phyloP scores from a whole-genome alignment of 2,113 vertebrate species.

The Neolamprologus cancellatus region DNA sequence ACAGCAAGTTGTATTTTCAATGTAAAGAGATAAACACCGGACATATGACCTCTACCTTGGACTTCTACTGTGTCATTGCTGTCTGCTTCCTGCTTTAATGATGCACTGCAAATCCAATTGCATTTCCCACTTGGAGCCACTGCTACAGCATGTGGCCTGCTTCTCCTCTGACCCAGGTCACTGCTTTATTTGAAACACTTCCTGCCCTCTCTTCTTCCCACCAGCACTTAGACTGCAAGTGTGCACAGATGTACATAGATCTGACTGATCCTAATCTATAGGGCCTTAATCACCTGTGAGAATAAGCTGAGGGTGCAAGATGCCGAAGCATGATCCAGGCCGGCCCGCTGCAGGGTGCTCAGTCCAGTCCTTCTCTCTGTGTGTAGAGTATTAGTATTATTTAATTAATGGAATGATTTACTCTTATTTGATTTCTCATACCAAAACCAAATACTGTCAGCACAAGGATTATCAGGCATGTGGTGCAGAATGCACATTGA shows the following conservation, averaged over 20 bases:
- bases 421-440: background rate
- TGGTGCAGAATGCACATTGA: background rate
- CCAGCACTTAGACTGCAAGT: background rate
- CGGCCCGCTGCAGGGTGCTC: background rate
- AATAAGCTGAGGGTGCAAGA: background rate
- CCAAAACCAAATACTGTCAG: background rate
- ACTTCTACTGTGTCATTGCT: background rate
- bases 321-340: background rate
- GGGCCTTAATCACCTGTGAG: constrained; percentile 26
- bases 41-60: background rate
- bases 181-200: background rate
- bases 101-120: background rate
- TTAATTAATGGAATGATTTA: background rate
- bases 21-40: background rate
- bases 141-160: background rate
- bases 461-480: background rate
- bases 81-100: background rate
- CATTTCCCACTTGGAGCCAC: background rate
- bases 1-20: background rate
- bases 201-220: background rate
- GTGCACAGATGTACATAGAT: background rate
- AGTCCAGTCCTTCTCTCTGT: background rate
- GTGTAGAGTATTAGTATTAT: background rate
- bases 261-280: constrained; percentile 40
- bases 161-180: background rate